A percentile compares a stretch with the other conserved stretches of the same genome.
Evolutionary conservation across 2,888 invertebrate genomes (phyloP).

Genomic region (Actias luna): DNA sequence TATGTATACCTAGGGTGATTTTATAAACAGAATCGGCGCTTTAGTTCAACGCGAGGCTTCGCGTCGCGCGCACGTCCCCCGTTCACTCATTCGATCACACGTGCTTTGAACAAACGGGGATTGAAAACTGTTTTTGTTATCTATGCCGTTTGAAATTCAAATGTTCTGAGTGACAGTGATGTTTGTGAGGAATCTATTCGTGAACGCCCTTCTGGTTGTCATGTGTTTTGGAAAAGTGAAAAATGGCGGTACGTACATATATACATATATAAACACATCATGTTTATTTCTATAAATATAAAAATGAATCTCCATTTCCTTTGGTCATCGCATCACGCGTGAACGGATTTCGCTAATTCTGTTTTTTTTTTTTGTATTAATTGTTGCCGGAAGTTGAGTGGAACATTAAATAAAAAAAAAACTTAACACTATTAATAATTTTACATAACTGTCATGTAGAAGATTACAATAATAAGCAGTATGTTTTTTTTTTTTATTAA

Average conservation of each 20-base stretch:
- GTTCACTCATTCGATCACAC: slow-evolving; percentile 11
- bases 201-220: slow-evolving; percentile 50
- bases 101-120: neutral
- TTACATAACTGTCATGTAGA: too few species aligned
- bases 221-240: slow-evolving; percentile 53
- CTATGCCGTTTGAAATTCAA: slow-evolving; percentile 1
- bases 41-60: slow-evolving; percentile 47
- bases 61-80: slow-evolving; percentile 40
- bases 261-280: neutral
- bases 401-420: too few species aligned
- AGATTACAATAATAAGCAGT: too few species aligned
- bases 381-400: too few species aligned
- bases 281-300: too few species aligned
- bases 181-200: slow-evolving; percentile 26
- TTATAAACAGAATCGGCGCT: slow-evolving; percentile 20
- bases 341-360: too few species aligned
- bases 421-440: too few species aligned
- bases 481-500: too few species aligned
- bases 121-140: neutral
- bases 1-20: slow-evolving; percentile 35
- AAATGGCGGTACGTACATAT: slow-evolving; percentile 55
- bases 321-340: too few species aligned
- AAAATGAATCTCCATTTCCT: too few species aligned
- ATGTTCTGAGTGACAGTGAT: slow-evolving; percentile 11
- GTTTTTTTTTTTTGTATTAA: too few species aligned